phyloP scores from a whole-genome alignment of 2,797 vertebrate genomes.

The Eulemur coronatus region DNA sequence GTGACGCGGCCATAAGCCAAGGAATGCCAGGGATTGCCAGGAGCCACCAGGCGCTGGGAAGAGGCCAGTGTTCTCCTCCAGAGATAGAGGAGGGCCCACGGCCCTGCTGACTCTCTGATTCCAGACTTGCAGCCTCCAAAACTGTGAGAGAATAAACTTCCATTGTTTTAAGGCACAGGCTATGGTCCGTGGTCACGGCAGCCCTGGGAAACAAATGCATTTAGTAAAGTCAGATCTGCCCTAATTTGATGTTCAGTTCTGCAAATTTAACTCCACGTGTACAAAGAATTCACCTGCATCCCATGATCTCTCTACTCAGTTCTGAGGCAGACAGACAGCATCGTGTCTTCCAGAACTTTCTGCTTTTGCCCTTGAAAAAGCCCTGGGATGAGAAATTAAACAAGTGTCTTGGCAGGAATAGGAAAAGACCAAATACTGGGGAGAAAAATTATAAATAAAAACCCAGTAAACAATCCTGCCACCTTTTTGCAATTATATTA shows the following conservation, averaged over 20 bases:
- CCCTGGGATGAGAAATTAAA: background rate
- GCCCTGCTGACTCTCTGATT: too few species aligned
- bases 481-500: background rate
- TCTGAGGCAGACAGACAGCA: background rate
- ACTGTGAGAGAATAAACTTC: background rate
- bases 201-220: background rate
- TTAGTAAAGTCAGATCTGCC: background rate
- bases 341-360: background rate
- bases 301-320: background rate
- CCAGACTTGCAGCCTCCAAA: background rate
- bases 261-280: background rate
- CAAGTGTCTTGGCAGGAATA: background rate
- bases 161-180: background rate
- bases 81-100: accelerated
- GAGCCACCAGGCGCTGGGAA: background rate
- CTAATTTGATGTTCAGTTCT: background rate
- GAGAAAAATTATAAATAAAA: background rate
- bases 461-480: background rate
- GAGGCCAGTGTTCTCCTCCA: accelerated
- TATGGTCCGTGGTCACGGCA: accelerated
- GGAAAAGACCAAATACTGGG: background rate
- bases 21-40: accelerated
- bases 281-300: background rate
- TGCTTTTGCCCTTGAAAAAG: background rate
- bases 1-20: too few species aligned